Evolutionary conservation across 2,797 vertebrate species (phyloP).

Genomic region (Protonibea diacanthus): DNA sequence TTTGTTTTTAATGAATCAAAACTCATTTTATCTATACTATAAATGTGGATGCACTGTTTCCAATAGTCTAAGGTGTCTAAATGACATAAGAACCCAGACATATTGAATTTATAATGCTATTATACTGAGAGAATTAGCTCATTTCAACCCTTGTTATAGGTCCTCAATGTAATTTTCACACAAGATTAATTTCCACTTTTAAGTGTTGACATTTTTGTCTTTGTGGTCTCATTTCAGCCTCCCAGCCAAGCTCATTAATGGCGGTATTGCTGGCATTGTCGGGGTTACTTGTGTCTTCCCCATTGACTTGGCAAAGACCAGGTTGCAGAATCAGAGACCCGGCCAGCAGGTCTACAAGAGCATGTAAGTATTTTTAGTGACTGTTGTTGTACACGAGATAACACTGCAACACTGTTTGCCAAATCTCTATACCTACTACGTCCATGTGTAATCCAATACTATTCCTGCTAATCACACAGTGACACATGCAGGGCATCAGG

Average conservation of each 20-base stretch:
- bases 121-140: neutral
- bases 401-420: neutral
- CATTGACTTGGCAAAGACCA: constrained; percentile 90
- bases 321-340: constrained; percentile 90
- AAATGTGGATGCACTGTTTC: neutral
- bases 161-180: neutral
- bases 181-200: rapidly evolving
- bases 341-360: constrained; percentile 90
- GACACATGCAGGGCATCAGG: neutral
- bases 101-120: neutral
- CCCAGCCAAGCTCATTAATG: constrained; percentile 91
- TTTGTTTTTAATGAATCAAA: no score
- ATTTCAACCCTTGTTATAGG: neutral
- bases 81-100: neutral
- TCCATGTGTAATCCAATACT: constrained; percentile 13
- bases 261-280: constrained; percentile 90
- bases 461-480: constrained; percentile 32
- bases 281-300: constrained; percentile 92
- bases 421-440: neutral
- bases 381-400: neutral
- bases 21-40: neutral
- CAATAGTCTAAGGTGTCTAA: no score
- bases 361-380: constrained; percentile 84
- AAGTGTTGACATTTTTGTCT: neutral
- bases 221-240: constrained; percentile 77